Base-by-base conservation (phyloP, 2,113 vertebrate species). In the Orthonyx spaldingii region DNA sequence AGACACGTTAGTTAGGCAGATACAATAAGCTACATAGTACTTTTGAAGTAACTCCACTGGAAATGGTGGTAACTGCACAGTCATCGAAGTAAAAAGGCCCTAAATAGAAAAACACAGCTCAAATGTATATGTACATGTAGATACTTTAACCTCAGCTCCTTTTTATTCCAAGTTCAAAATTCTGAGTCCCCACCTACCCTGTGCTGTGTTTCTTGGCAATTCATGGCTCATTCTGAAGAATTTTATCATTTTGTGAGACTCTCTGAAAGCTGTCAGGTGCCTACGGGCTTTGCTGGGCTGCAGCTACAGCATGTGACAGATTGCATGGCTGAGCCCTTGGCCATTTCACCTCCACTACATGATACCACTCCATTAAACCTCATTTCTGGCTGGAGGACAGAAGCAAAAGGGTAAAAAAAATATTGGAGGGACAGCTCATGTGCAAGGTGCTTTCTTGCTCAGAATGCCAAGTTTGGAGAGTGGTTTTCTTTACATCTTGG, bases 1-100 rank as follows among this genome's bases (percentile, higher is more conserved):
- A 96, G 97, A 97, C 96, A 97, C 96, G 91, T 97, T 97, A 98
- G 98, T 98, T 97, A 97, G 96, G 93, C 88, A 92, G 95, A 87
- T 95, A 95, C 88, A 94, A 95, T 91, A 96, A 97, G 93, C 94
- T 93, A 84, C 33, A 46, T 32, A 76, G 93, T 87, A 97, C 96
- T 98, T 97, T 95, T 9, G 2, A 97, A 94, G 93, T 88, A 94
- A 87, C 83, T 96, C 47, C 94, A 87, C 70, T 94, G 72, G 89
- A 97, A 97, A 89, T 79, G 5, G 39, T 74, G 63, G 83, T 88
- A 97, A 98, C 97, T 97, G 94, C 94, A 50, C 11, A 81, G 72
- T 35, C 44, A 75, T n/a, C 37, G 87, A 91, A 94, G 87, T 76
- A 47, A 90, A 95, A 94, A 72, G 7, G 69, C 77, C 87, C 74